Evolutionary conservation across 2,797 vertebrate genomes (phyloP), one percentile per base, ranked within the genome.

Genomic region (Ambastaia sidthimunki): DNA sequence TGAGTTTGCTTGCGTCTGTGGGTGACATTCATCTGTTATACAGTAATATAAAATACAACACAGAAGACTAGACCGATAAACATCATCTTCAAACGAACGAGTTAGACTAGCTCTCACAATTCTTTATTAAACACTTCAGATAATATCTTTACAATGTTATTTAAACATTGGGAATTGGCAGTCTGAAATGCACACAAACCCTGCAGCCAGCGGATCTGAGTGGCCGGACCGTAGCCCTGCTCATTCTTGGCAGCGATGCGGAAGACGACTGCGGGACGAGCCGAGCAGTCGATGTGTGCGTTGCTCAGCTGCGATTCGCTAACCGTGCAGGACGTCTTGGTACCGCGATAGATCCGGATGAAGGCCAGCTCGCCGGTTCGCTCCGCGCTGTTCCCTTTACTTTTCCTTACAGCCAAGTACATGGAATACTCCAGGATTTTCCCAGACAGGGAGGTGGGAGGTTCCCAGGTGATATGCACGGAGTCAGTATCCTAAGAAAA

Each of bases 191-290:
- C 60, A 57, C 31, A 59, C 74, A 21, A 90, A 98, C 98, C 97
- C 95, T 99, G 98, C 57, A 99, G 95, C 98, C 98, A 99, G 88
- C 98, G 96, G 86, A 99, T 98, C 89, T 99, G 98, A 0, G 98
- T 99, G 0, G 98, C 97, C 0, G 98, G 98, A 70, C 98, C 98
- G 0, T 99, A 99, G 72, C 98, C 98, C 63, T 97, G 94, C 85
- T 99, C 97, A 0, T 99, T 99, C 90, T 98, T 98, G 10, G 98
- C 98, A 0, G 98, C 98, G 69, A 99, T 99, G 81, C 98, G 93
- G 91, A 99, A 98, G 74, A 99, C 96, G 0, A 99, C 93, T 2
- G 98, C 98, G 0, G 98, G 98, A 2, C 96, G 92, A 62, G 96
- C 95, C 0, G 94, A 96, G 89, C 93, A 95, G 92, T 99, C 98